phyloP scores from a whole-genome alignment of 1,140 invertebrate genomes.

The Lepidurus couesii region DNA sequence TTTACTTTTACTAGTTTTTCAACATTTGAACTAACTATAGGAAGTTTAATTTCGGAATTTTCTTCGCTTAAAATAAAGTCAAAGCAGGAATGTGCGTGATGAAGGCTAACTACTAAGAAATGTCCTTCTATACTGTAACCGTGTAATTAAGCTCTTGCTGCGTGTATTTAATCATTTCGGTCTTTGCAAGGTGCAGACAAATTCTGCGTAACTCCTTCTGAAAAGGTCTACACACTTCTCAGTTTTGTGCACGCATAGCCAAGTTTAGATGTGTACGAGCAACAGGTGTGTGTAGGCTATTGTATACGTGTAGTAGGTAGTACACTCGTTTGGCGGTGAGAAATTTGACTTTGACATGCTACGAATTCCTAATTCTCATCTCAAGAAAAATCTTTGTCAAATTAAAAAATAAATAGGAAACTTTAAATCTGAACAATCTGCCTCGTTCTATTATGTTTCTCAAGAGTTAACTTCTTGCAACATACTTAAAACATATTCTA shows the following conservation, averaged over 20 bases:
- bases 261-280: not conserved
- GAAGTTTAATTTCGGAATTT: no score
- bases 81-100: not conserved
- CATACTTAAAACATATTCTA: not conserved
- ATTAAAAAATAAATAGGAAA: not conserved
- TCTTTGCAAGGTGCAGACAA: not conserved
- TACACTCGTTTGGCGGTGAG: not conserved
- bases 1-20: no score
- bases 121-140: not conserved
- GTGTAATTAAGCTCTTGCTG: not conserved
- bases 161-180: not conserved
- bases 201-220: not conserved
- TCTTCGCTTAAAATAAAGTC: not conserved
- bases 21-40: no score
- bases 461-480: not conserved
- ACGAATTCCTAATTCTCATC: not conserved
- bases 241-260: not conserved
- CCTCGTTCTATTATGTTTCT: not conserved
- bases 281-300: not conserved
- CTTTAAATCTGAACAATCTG: not conserved
- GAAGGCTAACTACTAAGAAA: not conserved
- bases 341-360: constrained; percentile 5
- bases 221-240: not conserved
- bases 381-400: not conserved
- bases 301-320: not conserved